These are phyloP conservation scores for Acrobasis suavella DNA, from an alignment of 2,888 invertebrate genomes.

Conservation along the genomic window DNA sequence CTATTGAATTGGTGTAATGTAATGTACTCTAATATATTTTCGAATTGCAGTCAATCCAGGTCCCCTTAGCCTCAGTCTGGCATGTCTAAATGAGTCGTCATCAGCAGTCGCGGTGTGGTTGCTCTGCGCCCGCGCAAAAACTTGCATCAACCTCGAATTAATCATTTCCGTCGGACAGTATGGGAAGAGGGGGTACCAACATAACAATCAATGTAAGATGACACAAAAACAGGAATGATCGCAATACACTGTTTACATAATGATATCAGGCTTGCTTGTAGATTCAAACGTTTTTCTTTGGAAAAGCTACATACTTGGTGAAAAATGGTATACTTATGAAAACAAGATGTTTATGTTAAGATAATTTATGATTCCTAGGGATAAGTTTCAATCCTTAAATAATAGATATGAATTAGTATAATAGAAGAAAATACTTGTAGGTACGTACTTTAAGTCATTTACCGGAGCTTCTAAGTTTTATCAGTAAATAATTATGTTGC, in stretches of 20 bases:
- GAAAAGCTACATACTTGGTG: too few species aligned
- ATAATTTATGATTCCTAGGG: too few species aligned
- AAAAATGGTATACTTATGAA: too few species aligned
- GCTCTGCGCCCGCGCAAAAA: constrained; percentile 27
- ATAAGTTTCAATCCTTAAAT: too few species aligned
- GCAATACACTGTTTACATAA: constrained; percentile 2
- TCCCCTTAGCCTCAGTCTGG: neutral
- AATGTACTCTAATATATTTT: neutral
- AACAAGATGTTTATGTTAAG: too few species aligned
- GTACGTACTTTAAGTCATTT: too few species aligned
- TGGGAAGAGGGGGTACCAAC: neutral
- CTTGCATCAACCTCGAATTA: constrained; percentile 29
- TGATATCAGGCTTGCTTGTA: too few species aligned
- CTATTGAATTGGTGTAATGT: neutral
- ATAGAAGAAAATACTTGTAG: too few species aligned
- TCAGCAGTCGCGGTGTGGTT: neutral
- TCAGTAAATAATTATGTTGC: too few species aligned
- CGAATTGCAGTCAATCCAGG: neutral
- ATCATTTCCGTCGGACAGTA: constrained; percentile 31
- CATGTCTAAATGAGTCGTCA: constrained; percentile 9
- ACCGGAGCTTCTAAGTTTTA: too few species aligned
- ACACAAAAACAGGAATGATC: neutral
- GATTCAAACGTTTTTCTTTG: too few species aligned
- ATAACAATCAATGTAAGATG: constrained; percentile 6
- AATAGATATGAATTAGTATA: too few species aligned